phyloP scores from a whole-genome alignment of 2,888 invertebrate species.

The Macrosoma leucophasiata region DNA sequence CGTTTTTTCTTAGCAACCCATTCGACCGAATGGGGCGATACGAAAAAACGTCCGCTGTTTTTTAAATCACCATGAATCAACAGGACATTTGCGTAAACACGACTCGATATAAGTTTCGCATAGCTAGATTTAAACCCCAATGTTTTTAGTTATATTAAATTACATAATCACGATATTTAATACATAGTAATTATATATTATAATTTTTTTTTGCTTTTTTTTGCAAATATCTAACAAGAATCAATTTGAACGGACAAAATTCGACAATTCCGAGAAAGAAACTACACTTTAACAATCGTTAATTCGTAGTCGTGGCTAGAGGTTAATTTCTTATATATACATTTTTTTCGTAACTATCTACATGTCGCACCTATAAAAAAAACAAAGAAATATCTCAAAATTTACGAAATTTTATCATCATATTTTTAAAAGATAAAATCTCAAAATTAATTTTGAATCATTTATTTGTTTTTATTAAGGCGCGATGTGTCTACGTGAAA shows the following conservation, averaged over 20 bases:
- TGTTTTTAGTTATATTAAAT: conserved; percentile 46
- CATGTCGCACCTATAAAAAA: too few species aligned
- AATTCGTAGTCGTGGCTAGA: conserved; percentile 9
- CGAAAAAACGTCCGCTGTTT: conserved; percentile 38
- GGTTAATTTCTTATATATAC: conserved; percentile 6
- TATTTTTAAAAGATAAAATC: too few species aligned
- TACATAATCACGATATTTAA: conserved; percentile 52
- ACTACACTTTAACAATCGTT: conserved; percentile 40
- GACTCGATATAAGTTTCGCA: conserved; percentile 48
- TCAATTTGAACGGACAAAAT: conserved; percentile 24
- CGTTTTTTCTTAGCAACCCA: conserved; percentile 34
- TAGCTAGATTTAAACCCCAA: conserved; percentile 52
- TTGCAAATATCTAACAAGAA: conserved; percentile 28
- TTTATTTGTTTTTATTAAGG: too few species aligned
- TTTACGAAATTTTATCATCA: too few species aligned
- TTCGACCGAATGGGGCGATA: conserved; percentile 25
- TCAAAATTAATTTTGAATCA: too few species aligned
- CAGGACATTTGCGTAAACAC: conserved; percentile 51
- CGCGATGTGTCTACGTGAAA: conserved; percentile 21
- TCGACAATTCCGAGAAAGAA: conserved; percentile 43
- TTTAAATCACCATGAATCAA: conserved; percentile 53
- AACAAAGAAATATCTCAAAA: too few species aligned
- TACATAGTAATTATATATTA: conserved; percentile 19
- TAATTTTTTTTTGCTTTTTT: conserved; percentile 42
- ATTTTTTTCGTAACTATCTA: conserved; percentile 16